Evolutionary conservation across 2,888 invertebrate species (phyloP), one percentile per base, ranked within the genome.

Genomic region (Callyntrura sp.): DNA sequence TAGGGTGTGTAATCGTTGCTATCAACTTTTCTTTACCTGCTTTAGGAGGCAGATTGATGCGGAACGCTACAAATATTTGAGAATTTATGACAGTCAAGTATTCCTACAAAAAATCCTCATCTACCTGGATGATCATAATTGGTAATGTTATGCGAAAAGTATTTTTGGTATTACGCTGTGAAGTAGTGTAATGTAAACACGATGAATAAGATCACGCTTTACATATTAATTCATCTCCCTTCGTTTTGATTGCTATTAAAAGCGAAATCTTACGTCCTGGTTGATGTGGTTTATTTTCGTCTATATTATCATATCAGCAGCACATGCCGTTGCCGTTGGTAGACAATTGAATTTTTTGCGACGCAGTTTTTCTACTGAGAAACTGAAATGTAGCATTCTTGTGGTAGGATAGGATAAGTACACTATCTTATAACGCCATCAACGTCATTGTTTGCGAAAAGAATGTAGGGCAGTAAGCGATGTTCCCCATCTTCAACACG

Each of bases 1-100:
- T n/a, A n/a, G n/a, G n/a, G 68, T n/a, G 43, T 68, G 68, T 68
- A 68, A 68, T 35, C 68, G 35, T 43, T 43, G n/a, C n/a, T n/a
- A n/a, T n/a, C n/a, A n/a, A n/a, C n/a, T n/a, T n/a, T n/a, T n/a
- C n/a, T n/a, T n/a, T n/a, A n/a, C n/a, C n/a, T 35, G 65, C 65
- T 23, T 25, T 17, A 3, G 2, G 23, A 23, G 65, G 65, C 65
- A 28, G 65, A 25, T 28, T 25, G 28, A 5, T 12, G 11, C 12
- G 25, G 65, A 65, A 12, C 12, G 23, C 9, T 20, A 2, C 11
- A 65, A 65, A 12, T 23, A 20, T 65, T 60, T 60, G 14, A 60
- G 60, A 60, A 60, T 60, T 60, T 17, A 60, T 60, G 17, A 60
- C n/a, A n/a, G n/a, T n/a, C n/a, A n/a, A n/a, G 20, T 20, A 17